Conservation (phyloP, 2,888 invertebrate genomes). For the Neoaliturus tenellus region DNA sequence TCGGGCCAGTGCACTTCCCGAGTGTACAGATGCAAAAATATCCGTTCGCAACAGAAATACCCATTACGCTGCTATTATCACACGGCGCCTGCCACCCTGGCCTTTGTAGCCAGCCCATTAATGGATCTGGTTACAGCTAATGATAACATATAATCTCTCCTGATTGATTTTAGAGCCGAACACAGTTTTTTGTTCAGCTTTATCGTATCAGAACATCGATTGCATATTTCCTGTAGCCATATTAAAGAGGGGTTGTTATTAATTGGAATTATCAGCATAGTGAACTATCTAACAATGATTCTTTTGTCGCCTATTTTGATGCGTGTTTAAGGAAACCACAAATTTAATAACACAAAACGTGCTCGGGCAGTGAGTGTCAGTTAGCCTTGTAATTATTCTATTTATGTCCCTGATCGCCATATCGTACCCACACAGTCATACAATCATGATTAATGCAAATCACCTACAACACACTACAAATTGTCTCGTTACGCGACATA, state of each 20-base stretch:
- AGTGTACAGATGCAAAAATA: neutral
- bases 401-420: too few relatives aligned
- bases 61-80: neutral
- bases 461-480: neutral
- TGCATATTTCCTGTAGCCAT: too few relatives aligned
- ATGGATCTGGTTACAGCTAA: slow-evolving; percentile 9
- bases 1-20: neutral
- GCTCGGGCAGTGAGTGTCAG: neutral
- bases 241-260: too few relatives aligned
- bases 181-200: too few relatives aligned
- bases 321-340: too few relatives aligned
- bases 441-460: neutral
- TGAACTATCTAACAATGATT: too few relatives aligned
- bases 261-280: too few relatives aligned
- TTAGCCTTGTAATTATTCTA: neutral
- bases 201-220: too few relatives aligned
- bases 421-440: too few relatives aligned
- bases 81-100: neutral
- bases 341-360: neutral
- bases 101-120: neutral
- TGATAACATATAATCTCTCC: slow-evolving; percentile 3
- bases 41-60: neutral
- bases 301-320: too few relatives aligned
- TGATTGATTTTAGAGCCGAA: neutral
- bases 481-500: neutral